A percentile compares a stretch with the other conserved stretches of the same genome.
These are phyloP conservation scores for Heteropelma amictum DNA, from an alignment of 2,888 invertebrate genomes.

Conservation along the genomic window DNA sequence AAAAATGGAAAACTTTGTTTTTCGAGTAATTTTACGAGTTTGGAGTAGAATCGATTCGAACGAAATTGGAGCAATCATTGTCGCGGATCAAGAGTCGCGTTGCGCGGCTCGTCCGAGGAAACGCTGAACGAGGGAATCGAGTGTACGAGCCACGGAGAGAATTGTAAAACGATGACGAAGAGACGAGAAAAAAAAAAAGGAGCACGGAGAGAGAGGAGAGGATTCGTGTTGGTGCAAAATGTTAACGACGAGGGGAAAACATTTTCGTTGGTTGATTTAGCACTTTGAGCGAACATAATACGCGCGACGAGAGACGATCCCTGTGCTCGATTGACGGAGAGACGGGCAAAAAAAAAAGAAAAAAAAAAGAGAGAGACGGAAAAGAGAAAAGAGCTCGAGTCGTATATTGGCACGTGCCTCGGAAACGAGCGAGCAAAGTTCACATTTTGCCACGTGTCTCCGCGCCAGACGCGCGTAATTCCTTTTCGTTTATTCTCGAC, in stretches of 20 bases:
- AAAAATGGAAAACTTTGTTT: no score
- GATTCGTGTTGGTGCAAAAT: background rate
- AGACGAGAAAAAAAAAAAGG: background rate
- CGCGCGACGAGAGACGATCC: constrained; percentile 20
- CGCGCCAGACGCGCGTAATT: background rate
- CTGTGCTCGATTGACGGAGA: constrained; percentile 23
- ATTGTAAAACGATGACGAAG: background rate
- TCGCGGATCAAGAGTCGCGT: no score
- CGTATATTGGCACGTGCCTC: constrained; percentile 6
- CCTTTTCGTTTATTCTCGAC: background rate
- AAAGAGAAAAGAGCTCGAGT: background rate
- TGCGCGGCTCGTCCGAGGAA: background rate
- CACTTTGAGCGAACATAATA: background rate
- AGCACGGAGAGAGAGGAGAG: background rate
- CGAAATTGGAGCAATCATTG: no score
- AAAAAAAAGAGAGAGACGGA: constrained; percentile 1
- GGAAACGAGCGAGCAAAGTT: constrained; percentile 19
- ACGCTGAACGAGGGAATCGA: background rate
- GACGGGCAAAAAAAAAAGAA: no score
- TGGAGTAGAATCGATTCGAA: no score
- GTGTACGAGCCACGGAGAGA: no score
- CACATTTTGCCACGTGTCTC: constrained; percentile 29
- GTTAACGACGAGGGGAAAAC: background rate
- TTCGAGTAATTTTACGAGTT: no score
- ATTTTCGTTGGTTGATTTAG: background rate